phyloP scores from a whole-genome alignment of 1,140 invertebrate species.

The Drosophila seguyi region DNA sequence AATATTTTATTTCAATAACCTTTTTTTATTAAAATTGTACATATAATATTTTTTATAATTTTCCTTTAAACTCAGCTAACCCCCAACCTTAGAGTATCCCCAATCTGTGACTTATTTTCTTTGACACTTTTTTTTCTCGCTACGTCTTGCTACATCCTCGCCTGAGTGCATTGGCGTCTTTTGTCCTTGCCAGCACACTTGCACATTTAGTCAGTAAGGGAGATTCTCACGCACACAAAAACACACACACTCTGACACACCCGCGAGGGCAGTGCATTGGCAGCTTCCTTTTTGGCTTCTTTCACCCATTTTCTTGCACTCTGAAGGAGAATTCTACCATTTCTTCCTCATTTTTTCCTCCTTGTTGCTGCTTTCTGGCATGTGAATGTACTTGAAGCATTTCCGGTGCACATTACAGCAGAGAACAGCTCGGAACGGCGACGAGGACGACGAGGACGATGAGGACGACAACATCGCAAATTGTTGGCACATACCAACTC shows the following conservation, averaged over 20 bases:
- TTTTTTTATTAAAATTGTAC: background rate
- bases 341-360: conserved; percentile 40
- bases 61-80: background rate
- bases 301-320: conserved; percentile 56
- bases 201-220: conserved; percentile 23
- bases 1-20: background rate
- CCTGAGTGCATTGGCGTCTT: conserved; percentile 80
- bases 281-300: conserved; percentile 62
- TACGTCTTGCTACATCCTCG: conserved; percentile 40
- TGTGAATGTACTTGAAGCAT: conserved; percentile 83
- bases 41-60: background rate
- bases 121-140: conserved; percentile 6
- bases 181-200: conserved; percentile 70
- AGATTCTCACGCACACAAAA: conserved; percentile 27
- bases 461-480: conserved; percentile 62
- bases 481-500: conserved; percentile 64
- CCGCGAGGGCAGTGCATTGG: conserved; percentile 49
- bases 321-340: conserved; percentile 23
- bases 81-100: conserved; percentile 9
- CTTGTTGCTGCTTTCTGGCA: conserved; percentile 64
- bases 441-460: conserved; percentile 59
- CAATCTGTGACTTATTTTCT: conserved; percentile 30
- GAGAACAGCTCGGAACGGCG: conserved; percentile 46
- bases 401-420: conserved; percentile 79
- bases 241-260: background rate